Conservation (phyloP, 2,113 vertebrate genomes). For the Speoplatyrhinus poulsoni region DNA sequence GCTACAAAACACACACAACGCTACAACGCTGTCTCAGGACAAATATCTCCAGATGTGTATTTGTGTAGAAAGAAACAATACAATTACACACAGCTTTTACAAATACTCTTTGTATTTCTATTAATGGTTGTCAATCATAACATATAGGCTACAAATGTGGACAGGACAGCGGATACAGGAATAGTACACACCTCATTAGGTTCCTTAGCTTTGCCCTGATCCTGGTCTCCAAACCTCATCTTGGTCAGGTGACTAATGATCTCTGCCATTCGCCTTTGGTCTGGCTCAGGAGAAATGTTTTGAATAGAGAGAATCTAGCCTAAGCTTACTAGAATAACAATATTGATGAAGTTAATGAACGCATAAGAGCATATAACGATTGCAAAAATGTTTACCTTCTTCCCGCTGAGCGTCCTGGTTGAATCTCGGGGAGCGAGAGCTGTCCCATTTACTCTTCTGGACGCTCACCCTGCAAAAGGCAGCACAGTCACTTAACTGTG, state of each 20-base stretch:
- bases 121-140: background rate
- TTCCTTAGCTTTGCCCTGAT: conserved; percentile 86
- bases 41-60: conserved; percentile 1
- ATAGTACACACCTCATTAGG: conserved; percentile 82
- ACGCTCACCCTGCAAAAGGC: conserved; percentile 82
- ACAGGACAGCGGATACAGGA: too few relatives aligned
- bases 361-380: too few relatives aligned
- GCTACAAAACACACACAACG: conserved; percentile 61
- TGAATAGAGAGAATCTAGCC: background rate
- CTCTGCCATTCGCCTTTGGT: conserved; percentile 95
- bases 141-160: background rate
- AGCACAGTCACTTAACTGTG: conserved; percentile 4
- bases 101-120: background rate
- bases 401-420: conserved; percentile 98
- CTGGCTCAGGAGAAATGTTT: conserved; percentile 61
- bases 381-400: conserved; percentile 78
- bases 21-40: conserved; percentile 6
- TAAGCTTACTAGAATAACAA: background rate
- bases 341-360: background rate
- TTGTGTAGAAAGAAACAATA: background rate
- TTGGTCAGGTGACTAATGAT: conserved; percentile 90
- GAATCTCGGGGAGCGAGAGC: conserved; percentile 88
- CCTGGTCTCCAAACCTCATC: conserved; percentile 91
- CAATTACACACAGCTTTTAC: background rate
- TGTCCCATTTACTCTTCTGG: conserved; percentile 96